A percentile compares a stretch with the other conserved stretches of the same genome.
Evolutionary conservation across 2,113 vertebrate species (phyloP).

Genomic region (Gambusia affinis): DNA sequence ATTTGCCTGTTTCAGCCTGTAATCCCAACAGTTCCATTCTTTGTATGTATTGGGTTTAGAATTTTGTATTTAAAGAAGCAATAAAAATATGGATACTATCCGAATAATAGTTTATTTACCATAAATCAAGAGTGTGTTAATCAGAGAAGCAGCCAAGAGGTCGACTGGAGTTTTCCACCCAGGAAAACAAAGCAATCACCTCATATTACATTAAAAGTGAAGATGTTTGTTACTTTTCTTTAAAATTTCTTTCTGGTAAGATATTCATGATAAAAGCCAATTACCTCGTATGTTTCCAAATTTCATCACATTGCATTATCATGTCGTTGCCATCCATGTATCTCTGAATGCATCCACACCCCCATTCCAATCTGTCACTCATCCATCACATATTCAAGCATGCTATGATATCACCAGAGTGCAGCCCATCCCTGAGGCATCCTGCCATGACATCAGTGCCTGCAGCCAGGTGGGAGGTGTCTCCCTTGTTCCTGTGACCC

Average conservation of each 20-base stretch:
- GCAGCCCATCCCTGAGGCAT: slow-evolving; percentile 37
- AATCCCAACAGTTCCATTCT: not conserved
- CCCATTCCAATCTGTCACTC: not conserved
- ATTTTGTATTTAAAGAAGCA: not conserved
- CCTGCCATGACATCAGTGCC: slow-evolving; percentile 62
- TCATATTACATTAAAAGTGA: slow-evolving; percentile 27
- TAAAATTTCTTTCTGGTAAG: not conserved
- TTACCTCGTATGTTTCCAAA: not conserved
- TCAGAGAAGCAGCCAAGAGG: not conserved
- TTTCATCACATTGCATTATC: not conserved
- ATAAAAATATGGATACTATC: not conserved
- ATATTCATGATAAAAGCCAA: not conserved
- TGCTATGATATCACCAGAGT: slow-evolving; percentile 66
- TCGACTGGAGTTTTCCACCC: slow-evolving; percentile 9
- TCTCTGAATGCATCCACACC: slow-evolving; percentile 10
- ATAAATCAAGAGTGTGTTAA: not conserved
- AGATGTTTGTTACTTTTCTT: slow-evolving; percentile 13
- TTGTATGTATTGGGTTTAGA: not conserved
- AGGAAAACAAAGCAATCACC: slow-evolving; percentile 24
- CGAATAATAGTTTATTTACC: not conserved
- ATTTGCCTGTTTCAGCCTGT: slow-evolving; percentile 45
- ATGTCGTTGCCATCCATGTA: not conserved
- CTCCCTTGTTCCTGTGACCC: slow-evolving; percentile 34
- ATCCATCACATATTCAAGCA: slow-evolving; percentile 18
- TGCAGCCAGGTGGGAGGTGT: slow-evolving; percentile 42